phyloP scores from a whole-genome alignment of 2,797 vertebrate species.

The Chrosomus eos region DNA sequence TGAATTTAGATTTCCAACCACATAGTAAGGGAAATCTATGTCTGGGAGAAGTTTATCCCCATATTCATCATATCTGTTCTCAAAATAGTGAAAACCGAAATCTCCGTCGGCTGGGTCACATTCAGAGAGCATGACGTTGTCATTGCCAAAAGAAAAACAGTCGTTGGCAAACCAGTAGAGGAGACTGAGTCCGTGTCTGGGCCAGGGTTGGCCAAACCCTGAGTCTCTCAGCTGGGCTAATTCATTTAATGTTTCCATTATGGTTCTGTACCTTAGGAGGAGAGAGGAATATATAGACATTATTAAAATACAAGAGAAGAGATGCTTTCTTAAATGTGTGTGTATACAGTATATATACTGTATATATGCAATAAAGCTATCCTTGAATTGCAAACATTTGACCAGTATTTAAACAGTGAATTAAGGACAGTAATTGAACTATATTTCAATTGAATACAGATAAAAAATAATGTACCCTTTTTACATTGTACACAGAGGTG shows the following conservation, averaged over 20 bases:
- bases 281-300: neutral
- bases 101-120: neutral
- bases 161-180: constrained; percentile 23
- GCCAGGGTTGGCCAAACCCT: neutral
- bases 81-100: constrained; percentile 1
- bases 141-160: neutral
- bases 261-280: neutral
- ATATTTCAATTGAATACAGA: too few species aligned
- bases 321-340: too few species aligned
- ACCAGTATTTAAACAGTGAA: too few species aligned
- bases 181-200: constrained; percentile 44
- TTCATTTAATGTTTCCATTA: constrained; percentile 3
- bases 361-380: too few species aligned
- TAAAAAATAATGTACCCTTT: too few species aligned
- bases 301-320: neutral
- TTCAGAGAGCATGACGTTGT: neutral
- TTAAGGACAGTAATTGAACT: too few species aligned
- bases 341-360: too few species aligned
- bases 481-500: too few species aligned
- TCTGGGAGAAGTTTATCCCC: neutral
- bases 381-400: too few species aligned
- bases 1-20: constrained; percentile 14
- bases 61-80: neutral
- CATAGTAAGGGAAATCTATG: neutral
- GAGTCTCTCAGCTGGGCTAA: neutral